Evolutionary conservation across 2,888 invertebrate species (phyloP), one percentile per base, ranked within the genome.

Genomic region (Philonicus albiceps): DNA sequence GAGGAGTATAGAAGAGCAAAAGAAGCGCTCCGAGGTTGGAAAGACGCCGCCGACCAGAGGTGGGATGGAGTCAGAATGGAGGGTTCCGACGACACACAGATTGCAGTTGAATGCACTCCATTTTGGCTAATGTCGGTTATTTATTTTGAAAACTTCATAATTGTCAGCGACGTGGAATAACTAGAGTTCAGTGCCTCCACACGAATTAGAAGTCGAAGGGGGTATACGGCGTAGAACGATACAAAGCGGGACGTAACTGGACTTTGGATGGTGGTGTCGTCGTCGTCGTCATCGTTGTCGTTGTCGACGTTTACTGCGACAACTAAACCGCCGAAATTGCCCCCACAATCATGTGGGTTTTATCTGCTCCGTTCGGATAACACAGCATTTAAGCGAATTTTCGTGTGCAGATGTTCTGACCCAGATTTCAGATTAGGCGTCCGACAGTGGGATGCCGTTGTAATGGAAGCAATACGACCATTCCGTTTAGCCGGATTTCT

Each of bases 131-230:
- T 86, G 83, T 78, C 87, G 86, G 87, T 87, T 86, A 87, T 87
- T 87, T 87, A 86, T 87, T 86, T 87, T 86, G 87, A 86, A 87
- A 87, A 87, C 84, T 87, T 87, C 87, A 87, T 87, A 87, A 87
- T 87, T 87, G 86, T 84, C 55, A 84, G 86, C 83, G 86, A 73
- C 75, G 37, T 81, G 43, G 74, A 86, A 53, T 74, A 78, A 86
- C 64, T 72, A 40, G 84, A 53, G 86, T 86, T 76, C 78, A 86
- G 86, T 84, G 87, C 86, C 86, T 49, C 86, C 85, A 86, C 76
- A 75, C 87, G 87, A 87, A 87, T 87, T 87, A 87, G 87, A 87
- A 31, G 87, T 37, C 64, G 27, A 64, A 64, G 64, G 27, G 40
- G 55, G 22, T 1, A 2, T 34, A 7, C 34, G 34, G 7, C 2